Base-by-base conservation (phyloP, 1,140 invertebrate species). In the Drosophila pandora region DNA sequence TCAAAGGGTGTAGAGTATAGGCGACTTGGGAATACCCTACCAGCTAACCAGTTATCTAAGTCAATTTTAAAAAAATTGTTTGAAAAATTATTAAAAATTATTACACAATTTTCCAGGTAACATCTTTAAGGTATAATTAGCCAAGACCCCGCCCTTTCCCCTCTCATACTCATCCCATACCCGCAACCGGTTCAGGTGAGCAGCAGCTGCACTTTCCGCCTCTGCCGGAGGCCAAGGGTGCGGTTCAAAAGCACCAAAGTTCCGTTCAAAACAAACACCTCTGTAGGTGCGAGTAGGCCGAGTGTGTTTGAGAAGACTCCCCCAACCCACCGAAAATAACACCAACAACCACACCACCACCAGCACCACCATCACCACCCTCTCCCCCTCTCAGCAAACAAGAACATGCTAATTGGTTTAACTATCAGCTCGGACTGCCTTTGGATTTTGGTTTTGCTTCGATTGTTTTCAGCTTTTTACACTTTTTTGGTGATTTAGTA, bases 351-450 rank as follows among this genome's bases (percentile, higher is more conserved):
- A 37, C 10, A 54, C 45, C 25, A 43, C 1, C 34, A 10, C 3
- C 34, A n/a, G 7, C 39, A 21, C 39, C 39, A 13, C n/a, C 39
- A 2, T 4, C 39, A 52, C 25, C 30, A 8, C 0, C 8, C 13
- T 45, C 25, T 10, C 13, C 39, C 2, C 9, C 39, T 9, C 32
- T 6, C 49, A 54, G 47, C 60, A 73, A 79, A 84, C 70, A 79
- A 84, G 43, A 65, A 58, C 82, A 75, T 78, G 79, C 79, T 87
- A 87, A 88, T 88, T 87, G 83, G 79, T 71, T 87, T 88, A 87
- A 79, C 59, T 61, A 88, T 76, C 79, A 64, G 59, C 60, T 72
- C 37, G 45, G 70, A 62, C 30, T 60, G 58, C 52, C 48, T 57
- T 62, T 49, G 61, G 55, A 60, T 71, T 73, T 69, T 45, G 54